These are phyloP conservation scores for Ostrea denselamellosa DNA, from an alignment of 1,140 invertebrate species.

Conservation along the genomic window DNA sequence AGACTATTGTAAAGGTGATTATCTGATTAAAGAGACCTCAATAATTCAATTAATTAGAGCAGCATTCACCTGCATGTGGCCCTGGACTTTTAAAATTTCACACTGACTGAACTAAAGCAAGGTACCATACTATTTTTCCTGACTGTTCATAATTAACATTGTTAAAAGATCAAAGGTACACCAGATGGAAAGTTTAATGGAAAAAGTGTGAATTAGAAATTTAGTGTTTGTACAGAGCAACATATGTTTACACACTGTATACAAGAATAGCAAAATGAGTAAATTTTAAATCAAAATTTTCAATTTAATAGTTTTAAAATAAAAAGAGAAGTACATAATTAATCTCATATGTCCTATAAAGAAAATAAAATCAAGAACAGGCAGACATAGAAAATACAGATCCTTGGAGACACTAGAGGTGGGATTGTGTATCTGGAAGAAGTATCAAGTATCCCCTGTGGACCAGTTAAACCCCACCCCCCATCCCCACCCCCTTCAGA, in stretches of 20 bases:
- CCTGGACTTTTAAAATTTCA: conserved; percentile 3
- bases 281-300: no score
- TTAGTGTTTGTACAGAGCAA: not conserved
- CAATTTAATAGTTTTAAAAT: no score
- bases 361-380: no score
- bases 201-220: not conserved
- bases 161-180: conserved; percentile 30
- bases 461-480: no score
- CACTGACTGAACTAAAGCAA: not conserved
- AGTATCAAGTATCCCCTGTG: no score
- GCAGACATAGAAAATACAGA: no score
- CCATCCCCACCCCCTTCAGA: no score
- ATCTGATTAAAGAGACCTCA: conserved; percentile 22
- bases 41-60: conserved; percentile 34
- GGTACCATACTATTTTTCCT: not conserved
- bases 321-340: no score
- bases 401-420: no score
- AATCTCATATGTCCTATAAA: no score
- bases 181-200: conserved; percentile 20
- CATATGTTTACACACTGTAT: conserved; percentile 9
- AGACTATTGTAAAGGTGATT: not conserved
- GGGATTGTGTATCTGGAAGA: no score
- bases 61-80: conserved; percentile 5
- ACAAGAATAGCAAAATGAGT: no score
- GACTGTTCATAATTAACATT: conserved; percentile 37